A percentile compares a stretch with the other conserved stretches of the same genome.
These are phyloP conservation scores for Pollachius pollachius DNA, from an alignment of 2,113 vertebrate genomes.

Conservation along the genomic window DNA sequence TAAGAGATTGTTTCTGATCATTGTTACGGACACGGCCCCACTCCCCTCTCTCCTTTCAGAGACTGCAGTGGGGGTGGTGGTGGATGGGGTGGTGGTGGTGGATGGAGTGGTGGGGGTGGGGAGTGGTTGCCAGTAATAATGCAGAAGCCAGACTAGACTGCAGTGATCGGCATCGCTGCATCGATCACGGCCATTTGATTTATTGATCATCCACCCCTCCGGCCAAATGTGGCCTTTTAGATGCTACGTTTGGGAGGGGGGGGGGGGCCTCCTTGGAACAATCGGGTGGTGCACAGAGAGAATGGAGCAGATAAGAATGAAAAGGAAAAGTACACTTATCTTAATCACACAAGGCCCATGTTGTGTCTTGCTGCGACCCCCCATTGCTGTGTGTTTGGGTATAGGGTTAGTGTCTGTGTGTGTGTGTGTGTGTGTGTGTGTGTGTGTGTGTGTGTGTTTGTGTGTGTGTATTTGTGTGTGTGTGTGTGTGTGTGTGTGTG, in stretches of 20 bases:
- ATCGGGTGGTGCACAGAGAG: conserved; percentile 83
- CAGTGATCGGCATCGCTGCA: conserved; percentile 83
- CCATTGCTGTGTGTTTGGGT: conserved; percentile 22
- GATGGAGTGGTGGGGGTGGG: conserved; percentile 24
- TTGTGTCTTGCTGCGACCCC: conserved; percentile 31
- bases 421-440: conserved; percentile 28
- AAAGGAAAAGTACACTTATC: conserved; percentile 90
- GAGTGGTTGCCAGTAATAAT: conserved; percentile 88
- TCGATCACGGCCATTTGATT: conserved; percentile 98
- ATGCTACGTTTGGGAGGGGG: conserved; percentile 52
- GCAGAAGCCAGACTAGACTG: conserved; percentile 87
- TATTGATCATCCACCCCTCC: conserved; percentile 89
- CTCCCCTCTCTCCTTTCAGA: conserved; percentile 15
- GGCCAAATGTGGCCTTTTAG: conserved; percentile 90
- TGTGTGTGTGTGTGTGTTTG: no score
- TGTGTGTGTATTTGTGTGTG: no score
- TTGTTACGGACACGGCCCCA: conserved; percentile 72
- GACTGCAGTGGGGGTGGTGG: not conserved
- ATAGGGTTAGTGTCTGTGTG: conserved; percentile 44
- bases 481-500: no score
- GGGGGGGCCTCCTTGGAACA: conserved; percentile 84
- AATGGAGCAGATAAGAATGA: conserved; percentile 89
- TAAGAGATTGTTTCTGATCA: conserved; percentile 58
- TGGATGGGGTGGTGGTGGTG: conserved; percentile 26
- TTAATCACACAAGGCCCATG: conserved; percentile 79